These are phyloP conservation scores for Indicator maculatus DNA, from an alignment of 2,113 vertebrate genomes.

Conservation along the genomic window DNA sequence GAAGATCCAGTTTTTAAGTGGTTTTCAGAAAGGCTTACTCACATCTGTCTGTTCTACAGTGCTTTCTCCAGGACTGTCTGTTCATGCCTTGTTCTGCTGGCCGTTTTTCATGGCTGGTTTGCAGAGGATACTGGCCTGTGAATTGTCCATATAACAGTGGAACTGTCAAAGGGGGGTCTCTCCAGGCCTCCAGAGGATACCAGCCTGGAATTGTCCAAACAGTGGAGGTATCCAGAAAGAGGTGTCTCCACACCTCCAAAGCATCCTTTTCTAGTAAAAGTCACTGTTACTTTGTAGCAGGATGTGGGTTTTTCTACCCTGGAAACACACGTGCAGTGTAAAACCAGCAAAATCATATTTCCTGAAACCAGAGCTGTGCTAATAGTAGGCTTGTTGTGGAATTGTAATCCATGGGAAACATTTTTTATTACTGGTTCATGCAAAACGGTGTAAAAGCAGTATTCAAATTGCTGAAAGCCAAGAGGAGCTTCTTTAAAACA, in stretches of 20 bases:
- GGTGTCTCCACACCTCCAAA: background rate
- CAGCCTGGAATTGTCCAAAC: too few species aligned
- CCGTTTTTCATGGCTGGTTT: background rate
- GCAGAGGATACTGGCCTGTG: background rate
- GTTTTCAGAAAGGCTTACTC: background rate
- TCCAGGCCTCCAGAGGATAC: background rate
- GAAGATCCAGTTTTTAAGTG: background rate
- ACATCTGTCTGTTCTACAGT: background rate
- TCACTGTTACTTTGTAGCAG: background rate
- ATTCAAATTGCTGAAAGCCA: background rate
- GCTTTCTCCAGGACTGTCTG: background rate
- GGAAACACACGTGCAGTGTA: background rate
- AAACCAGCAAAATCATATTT: background rate
- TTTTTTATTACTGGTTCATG: background rate
- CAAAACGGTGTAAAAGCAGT: background rate
- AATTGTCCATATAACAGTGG: too few species aligned
- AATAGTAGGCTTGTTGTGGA: background rate
- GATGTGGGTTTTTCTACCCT: background rate
- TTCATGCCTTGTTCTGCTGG: background rate
- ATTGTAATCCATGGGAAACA: background rate
- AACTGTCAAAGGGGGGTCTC: background rate
- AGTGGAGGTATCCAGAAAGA: background rate
- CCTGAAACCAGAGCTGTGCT: background rate
- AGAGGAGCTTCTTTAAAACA: background rate
- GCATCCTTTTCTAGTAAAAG: background rate